Conservation (phyloP, 2,797 vertebrate species). For the Xiphorhynchus erythropygius region DNA sequence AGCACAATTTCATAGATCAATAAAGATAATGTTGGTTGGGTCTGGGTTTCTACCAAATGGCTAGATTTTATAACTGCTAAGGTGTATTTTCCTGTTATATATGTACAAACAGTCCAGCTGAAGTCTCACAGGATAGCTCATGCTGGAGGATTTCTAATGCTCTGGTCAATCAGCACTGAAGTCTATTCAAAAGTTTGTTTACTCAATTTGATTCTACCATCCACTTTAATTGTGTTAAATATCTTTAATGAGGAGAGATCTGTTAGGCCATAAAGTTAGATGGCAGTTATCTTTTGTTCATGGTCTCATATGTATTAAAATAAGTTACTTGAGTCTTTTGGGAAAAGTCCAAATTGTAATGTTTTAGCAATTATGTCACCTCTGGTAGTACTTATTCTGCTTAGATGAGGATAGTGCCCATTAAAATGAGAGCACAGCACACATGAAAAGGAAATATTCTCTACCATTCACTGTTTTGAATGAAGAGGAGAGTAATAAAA, state of each 20-base stretch:
- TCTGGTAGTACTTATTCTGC: constrained; percentile 13
- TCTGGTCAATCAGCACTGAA: background rate
- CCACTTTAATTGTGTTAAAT: background rate
- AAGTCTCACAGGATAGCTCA: background rate
- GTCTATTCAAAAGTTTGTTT: background rate
- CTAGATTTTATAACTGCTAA: background rate
- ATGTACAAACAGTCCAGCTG: background rate
- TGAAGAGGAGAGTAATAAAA: constrained; percentile 66
- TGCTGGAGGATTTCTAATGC: background rate
- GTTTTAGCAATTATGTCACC: constrained; percentile 54
- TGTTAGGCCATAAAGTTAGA: background rate
- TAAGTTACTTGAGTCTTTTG: background rate
- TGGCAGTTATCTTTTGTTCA: background rate
- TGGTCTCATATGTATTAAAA: background rate
- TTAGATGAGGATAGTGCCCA: constrained; percentile 17
- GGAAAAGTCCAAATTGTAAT: constrained; percentile 20
- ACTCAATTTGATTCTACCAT: background rate
- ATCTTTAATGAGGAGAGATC: background rate
- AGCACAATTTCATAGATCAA: background rate
- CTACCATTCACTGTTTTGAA: constrained; percentile 45
- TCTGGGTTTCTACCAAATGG: background rate
- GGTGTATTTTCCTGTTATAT: background rate
- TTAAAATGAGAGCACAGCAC: constrained; percentile 50
- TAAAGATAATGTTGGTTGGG: background rate
- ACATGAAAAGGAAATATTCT: constrained; percentile 49